phyloP scores from a whole-genome alignment of 35 echinoderm and acorn worm species.

The Apostichopus californicus region DNA sequence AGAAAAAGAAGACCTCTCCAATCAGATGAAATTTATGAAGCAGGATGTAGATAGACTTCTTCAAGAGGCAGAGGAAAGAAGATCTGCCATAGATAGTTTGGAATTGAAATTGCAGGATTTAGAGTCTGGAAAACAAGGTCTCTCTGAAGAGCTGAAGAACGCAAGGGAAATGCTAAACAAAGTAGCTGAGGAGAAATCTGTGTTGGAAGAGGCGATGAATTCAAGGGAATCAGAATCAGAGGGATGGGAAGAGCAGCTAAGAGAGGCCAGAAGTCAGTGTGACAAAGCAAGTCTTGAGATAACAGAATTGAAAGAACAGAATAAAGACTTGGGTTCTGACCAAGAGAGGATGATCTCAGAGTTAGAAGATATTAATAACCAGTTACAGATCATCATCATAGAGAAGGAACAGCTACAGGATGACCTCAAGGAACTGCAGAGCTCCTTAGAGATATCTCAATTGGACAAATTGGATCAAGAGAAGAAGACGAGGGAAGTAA shows the following conservation, averaged over 20 bases:
- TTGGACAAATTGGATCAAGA: constrained; percentile 1
- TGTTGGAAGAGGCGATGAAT: constrained; percentile 11
- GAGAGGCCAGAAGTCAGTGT: background rate
- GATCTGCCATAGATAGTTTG: constrained; percentile 22
- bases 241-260: background rate
- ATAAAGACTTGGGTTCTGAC: background rate
- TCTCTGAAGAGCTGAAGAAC: constrained; percentile 13
- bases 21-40: constrained; percentile 4
- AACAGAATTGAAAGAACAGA: background rate
- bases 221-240: background rate
- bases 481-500: constrained; percentile 27
- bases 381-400: background rate
- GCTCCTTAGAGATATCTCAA: background rate
- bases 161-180: background rate
- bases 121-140: background rate
- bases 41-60: constrained; percentile 35
- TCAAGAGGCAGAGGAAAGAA: constrained; percentile 11
- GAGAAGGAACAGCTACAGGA: constrained; percentile 37
- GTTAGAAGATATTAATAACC: constrained; percentile 7
- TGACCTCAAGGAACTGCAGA: constrained; percentile 11
- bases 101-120: constrained; percentile 15
- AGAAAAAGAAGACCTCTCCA: constrained; percentile 1
- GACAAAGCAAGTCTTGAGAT: background rate
- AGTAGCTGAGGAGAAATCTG: constrained; percentile 3
- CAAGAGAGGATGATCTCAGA: background rate